Base-by-base conservation (phyloP, 2,113 vertebrate species). In the Illadopsis cleaveri region DNA sequence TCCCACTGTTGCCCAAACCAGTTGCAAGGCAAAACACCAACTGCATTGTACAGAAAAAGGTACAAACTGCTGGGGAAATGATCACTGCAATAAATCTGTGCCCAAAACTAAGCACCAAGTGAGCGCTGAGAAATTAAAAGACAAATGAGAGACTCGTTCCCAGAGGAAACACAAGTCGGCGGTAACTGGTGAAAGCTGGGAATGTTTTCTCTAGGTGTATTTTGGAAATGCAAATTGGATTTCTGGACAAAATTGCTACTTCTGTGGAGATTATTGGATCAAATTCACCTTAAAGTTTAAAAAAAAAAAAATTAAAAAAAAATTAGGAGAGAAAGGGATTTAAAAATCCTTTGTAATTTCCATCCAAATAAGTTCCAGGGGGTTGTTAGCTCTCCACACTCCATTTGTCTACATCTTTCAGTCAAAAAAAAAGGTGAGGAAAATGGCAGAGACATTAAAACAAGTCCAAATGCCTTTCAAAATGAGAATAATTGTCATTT, bases 31-130 rank as follows among this genome's bases (percentile, higher is more conserved):
- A 61, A n/a, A 45, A 5, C 47, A 48, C 8, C 40, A 8, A 21
- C 20, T 11, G 0, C 0, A 10, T 6, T 1, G 15, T 12, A 30
- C 5, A 35, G 42, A n/a, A 80, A 56, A 1, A 4, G 60, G 22
- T 5, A 51, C 6, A 27, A 51, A 40, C 40, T 57, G 82, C 86
- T 30, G 42, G 30, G 45, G 62, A 81, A 82, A 66, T 9, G 37
- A 86, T 31, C 54, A 7, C 76, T 33, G 93, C 54, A 45, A n/a
- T 19, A 68, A 60, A 54, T 16, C 82, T 18, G 1, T 70, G 66
- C 51, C 54, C 83, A 61, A 86, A 93, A 50, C 57, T 7, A 69
- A 87, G 27, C 38, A 4, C 35, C 11, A 15, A 60, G 71, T 4
- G 60, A 80, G 79, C 15, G 20, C 11, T 31, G 68, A 91, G 72